Base-by-base conservation (phyloP, 2,888 invertebrate genomes). In the Euzetes globulus region DNA sequence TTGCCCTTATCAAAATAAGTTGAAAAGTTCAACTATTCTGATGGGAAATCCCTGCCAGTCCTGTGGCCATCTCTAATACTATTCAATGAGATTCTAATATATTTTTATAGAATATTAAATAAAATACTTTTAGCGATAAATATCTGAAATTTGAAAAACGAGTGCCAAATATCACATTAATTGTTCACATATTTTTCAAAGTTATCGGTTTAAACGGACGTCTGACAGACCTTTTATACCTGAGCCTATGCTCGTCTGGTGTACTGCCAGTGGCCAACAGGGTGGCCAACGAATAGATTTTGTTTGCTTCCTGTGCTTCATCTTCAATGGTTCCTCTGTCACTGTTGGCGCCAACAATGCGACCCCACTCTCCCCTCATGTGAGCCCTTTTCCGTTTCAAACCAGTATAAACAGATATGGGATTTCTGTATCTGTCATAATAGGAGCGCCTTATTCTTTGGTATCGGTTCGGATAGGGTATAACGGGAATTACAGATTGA, bases 391-490 rank as follows among this genome's bases (percentile, higher is more conserved):
- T 70, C 11, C 70, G 4, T 47, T 47, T 41, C 15, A 70, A 25
- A 17, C 70, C 70, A 1, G 47, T 7, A 17, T 70, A 70, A 22
- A 70, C 15, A 7, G 70, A 70, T 1, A 45, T 13, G 1, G 70
- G 70, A 17, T 41, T 45, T 19, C 47, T 25, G 25, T 70, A 70
- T 47, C 47, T 70, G 1, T 29, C 13, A 41, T 65, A 65, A 47
- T 70, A 70, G 15, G 70, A 70, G 1, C 70, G 70, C 47, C 70
- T 45, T 19, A 70, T 70, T 47, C 70, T 70, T 22, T 70, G 45
- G 13, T 70, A 70, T 41, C 70, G 41, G 15, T 70, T 47, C 1
- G 47, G 27, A 25, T 47, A 70, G 19, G 47, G 70, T 15, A 70
- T 15, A 15, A 70, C 47, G 1, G 68, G 68, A 22, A 68, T 68